phyloP scores from a whole-genome alignment of 2,797 vertebrate species.

The Hirundo rustica region DNA sequence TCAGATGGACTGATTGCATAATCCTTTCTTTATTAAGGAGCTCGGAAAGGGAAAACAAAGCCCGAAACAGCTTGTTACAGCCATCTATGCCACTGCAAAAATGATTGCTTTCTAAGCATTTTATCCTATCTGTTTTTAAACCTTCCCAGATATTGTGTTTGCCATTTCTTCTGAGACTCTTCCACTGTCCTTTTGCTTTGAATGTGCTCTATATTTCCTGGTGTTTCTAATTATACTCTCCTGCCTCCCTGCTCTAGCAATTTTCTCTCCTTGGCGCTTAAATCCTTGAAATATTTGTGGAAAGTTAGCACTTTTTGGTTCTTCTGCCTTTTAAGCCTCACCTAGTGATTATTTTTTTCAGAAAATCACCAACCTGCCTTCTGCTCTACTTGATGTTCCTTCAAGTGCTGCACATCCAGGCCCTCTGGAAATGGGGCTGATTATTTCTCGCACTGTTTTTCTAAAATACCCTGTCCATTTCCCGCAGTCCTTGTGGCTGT shows the following conservation, averaged over 20 bases:
- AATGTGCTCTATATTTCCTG: background rate
- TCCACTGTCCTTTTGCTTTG: background rate
- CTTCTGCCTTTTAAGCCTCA: slow-evolving; percentile 26
- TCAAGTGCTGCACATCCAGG: background rate
- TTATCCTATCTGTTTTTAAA: background rate
- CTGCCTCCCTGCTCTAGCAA: slow-evolving; percentile 24
- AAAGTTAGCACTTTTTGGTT: slow-evolving; percentile 3
- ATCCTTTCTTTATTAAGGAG: background rate
- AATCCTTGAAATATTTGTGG: slow-evolving; percentile 10
- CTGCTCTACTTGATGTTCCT: background rate
- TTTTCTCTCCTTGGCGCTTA: background rate
- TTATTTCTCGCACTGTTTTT: background rate
- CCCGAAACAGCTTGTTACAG: background rate
- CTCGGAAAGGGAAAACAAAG: background rate
- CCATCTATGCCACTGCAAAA: background rate
- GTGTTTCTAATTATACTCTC: slow-evolving; percentile 31
- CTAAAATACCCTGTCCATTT: background rate
- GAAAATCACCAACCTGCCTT: background rate
- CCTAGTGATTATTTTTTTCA: background rate
- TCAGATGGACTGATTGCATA: background rate
- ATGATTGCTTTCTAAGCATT: background rate
- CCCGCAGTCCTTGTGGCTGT: background rate
- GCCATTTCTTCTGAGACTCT: background rate
- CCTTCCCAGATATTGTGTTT: background rate
- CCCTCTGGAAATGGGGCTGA: background rate